phyloP scores from a whole-genome alignment of 2,797 vertebrate genomes.

The Pseudochirops cupreus region DNA sequence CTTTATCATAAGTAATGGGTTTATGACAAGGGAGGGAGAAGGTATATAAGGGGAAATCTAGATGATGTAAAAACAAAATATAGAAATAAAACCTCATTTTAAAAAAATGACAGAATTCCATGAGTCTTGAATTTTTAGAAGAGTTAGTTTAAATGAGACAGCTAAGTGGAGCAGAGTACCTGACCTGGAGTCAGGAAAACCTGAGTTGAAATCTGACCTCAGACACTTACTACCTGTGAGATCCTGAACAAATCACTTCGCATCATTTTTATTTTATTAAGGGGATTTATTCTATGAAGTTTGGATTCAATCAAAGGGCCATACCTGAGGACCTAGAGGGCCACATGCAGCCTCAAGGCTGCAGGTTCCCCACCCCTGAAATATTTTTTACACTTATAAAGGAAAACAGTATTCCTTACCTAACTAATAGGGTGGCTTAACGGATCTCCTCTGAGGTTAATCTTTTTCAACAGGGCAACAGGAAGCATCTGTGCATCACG shows the following conservation, averaged over 20 bases:
- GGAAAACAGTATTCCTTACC: background rate
- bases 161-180: too few species aligned
- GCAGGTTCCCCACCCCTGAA: too few species aligned
- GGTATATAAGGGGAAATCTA: background rate
- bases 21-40: background rate
- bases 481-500: conserved; percentile 73
- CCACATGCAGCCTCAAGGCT: too few species aligned
- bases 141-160: too few species aligned
- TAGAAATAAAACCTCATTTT: background rate
- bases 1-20: background rate
- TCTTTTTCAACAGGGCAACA: conserved; percentile 57
- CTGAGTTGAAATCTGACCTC: too few species aligned
- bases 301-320: too few species aligned
- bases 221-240: background rate
- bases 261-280: background rate
- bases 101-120: background rate
- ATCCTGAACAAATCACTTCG: background rate
- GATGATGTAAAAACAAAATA: background rate
- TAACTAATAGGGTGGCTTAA: conserved; percentile 41
- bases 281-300: too few species aligned
- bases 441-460: conserved; percentile 66
- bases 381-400: conserved; percentile 23
- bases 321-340: too few species aligned
- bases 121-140: background rate
- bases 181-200: too few species aligned